These are phyloP conservation scores for Linhomoeus sp. DNA, from an alignment of 2,888 invertebrate species.

Conservation along the genomic window DNA sequence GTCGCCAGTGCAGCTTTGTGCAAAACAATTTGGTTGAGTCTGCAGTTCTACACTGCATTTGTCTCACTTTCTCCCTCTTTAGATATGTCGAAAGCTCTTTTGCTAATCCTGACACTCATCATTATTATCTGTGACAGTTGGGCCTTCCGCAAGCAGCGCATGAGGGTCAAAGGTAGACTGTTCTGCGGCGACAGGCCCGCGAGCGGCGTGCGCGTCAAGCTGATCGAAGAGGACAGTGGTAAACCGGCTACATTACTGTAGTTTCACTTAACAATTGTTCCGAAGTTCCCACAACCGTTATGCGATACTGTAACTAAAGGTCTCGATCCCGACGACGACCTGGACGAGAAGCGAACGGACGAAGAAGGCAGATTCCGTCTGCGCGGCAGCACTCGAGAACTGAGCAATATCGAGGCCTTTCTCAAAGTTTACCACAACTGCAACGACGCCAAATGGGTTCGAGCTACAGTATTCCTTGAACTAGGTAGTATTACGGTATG, in stretches of 20 bases:
- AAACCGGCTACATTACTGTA: background rate
- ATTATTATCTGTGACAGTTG: no score
- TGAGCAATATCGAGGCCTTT: slow-evolving; percentile 23
- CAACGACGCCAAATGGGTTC: slow-evolving; percentile 1
- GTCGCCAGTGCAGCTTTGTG: no score
- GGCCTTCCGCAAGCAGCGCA: no score
- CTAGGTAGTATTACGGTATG: background rate
- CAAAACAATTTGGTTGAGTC: no score
- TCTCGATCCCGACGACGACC: slow-evolving; percentile 15
- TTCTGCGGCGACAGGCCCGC: slow-evolving; percentile 18
- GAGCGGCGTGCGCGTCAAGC: slow-evolving; percentile 14
- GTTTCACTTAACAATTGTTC: slow-evolving; percentile 10
- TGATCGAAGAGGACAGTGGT: slow-evolving; percentile 22
- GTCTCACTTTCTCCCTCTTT: no score
- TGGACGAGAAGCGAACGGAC: slow-evolving; percentile 11
- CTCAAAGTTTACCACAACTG: slow-evolving; percentile 23
- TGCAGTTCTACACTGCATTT: no score
- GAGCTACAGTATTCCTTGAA: no score
- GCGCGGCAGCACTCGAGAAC: slow-evolving; percentile 18
- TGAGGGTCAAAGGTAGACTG: slow-evolving; percentile 14
- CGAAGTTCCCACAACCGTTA: no score
- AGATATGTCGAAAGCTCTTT: no score
- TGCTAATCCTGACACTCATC: no score
- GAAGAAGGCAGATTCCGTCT: slow-evolving; percentile 16
- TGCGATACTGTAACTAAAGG: no score